A percentile compares a stretch with the other conserved stretches of the same genome.
Conservation (phyloP, 2,797 vertebrate species). For the Poecile montanus region DNA sequence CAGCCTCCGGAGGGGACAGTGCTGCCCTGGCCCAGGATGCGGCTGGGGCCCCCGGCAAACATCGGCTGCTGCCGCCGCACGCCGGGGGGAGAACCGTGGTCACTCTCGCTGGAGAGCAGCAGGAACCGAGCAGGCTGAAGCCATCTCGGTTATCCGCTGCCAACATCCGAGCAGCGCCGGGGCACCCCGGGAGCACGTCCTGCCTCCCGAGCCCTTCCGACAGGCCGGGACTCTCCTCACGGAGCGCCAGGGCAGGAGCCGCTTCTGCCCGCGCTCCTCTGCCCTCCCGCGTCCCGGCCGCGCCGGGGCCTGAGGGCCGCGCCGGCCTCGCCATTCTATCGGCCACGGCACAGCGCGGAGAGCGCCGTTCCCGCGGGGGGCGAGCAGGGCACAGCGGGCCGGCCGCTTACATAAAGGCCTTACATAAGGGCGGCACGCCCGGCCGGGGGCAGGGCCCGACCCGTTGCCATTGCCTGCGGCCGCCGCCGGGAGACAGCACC, state of each 20-base stretch:
- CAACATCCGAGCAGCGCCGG: accelerated
- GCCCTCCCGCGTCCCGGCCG: not conserved
- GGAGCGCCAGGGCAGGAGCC: accelerated
- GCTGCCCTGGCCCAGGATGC: not conserved
- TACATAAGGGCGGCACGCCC: constrained; percentile 42
- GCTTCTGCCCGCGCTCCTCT: not conserved
- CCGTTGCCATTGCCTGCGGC: not conserved
- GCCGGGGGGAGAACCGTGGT: accelerated
- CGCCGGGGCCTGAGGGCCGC: not conserved
- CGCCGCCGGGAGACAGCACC: constrained; percentile 74
- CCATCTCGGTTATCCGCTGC: not conserved
- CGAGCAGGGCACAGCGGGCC: not conserved
- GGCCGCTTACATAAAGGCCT: constrained; percentile 25
- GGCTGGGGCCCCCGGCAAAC: accelerated
- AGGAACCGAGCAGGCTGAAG: not conserved
- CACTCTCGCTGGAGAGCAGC: not conserved
- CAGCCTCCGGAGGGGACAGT: not conserved
- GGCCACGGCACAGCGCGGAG: accelerated
- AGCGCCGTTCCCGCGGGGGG: not conserved
- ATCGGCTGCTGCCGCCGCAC: accelerated
- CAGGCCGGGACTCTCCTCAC: accelerated
- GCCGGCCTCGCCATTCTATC: not conserved
- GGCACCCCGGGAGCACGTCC: not conserved
- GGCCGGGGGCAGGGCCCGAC: constrained; percentile 9
- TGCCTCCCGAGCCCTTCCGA: not conserved